Evolutionary conservation across 2,888 invertebrate species (phyloP), one percentile per base, ranked within the genome.

Genomic region (Serripes groenlandicus): DNA sequence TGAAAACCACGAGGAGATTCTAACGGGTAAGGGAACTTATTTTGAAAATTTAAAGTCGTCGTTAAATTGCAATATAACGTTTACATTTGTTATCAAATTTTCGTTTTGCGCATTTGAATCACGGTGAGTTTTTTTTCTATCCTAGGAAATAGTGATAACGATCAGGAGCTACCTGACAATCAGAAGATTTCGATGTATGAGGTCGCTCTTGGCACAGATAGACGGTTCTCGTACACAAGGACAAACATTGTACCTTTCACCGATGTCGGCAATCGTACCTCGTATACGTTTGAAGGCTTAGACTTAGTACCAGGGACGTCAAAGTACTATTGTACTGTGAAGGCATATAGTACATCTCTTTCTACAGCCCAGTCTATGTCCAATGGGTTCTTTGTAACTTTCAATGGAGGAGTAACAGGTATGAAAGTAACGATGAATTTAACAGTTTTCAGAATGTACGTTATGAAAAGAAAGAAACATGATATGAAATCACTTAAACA

Each of bases 251-350:
- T 89, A 3, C 90, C 91, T 18, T 91, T 89, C 69, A 87, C 83
- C 15, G 87, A 89, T 70, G 90, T 90, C 1, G 85, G 88, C 26
- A 73, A 72, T 1, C 90, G 90, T 70, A 90, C 84, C 15, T 80
- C 87, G 26, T 85, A 83, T 9, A 90, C 89, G 1, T 90, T 90
- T 56, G 83, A 78, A 30, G 83, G 89, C 70, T 79, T 91, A 34
- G 75, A 86, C 1, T 78, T 91, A 30, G 75, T 83, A 15, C 78
- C 89, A 0, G 71, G 79, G 9, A 73, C 66, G 9, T 87, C 86
- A 28, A 70, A 83, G 0, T 91, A 91, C 75, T 91, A 90, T 76
- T 86, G 89, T 49, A 91, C 91, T 37, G 91, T 91, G 11, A 80
- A 81, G 26, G 91, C 90, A 37, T 80, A 88, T 74, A 90, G 90